Evolutionary conservation across 2,888 invertebrate genomes (phyloP), one percentile per base, ranked within the genome.

Genomic region (Blastobasis adustella): DNA sequence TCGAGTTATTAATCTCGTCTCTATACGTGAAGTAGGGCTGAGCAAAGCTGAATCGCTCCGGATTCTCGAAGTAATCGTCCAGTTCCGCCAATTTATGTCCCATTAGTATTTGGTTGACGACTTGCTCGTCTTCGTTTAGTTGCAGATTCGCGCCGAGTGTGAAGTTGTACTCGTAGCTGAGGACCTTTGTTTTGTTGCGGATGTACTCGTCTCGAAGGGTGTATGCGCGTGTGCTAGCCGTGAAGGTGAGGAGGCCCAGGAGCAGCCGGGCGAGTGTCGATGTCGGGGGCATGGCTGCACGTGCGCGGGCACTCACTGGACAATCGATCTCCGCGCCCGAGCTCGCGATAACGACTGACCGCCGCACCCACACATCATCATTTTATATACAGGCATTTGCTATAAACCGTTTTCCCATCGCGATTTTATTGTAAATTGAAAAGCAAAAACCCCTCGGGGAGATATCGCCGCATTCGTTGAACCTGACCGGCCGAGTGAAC

Each of bases 1-100:
- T 79, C 0, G 94, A 94, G 0, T 81, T 70, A 10, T 90, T 82
- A 9, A 95, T 92, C 7, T 88, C 73, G 1, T 87, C 66, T 58
- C 90, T 90, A 1, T 91, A 90, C 0, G 84, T 72, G 62, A 94
- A 91, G 59, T 94, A 93, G 66, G 93, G 93, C 49, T 87, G 85
- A 0, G 93, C 90, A 1, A 94, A 92, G 46, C 91, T 86, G 65
- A 93, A 94, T 5, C 79, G 66, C 50, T 77, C 71, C 0, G 90
- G 89, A 52, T 89, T 74, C 0, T 69, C 62, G 59, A 86, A 81
- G 8, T 90, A 90, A 46, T 82, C 77, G 0, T 86, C 67, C 9
- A 90, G 63, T 68, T 93, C 93, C 7, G 72, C 64, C 0, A 68
- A 58, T 63, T 93, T 93, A 52, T 79, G 87, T 5, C 65, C 60